phyloP scores from a whole-genome alignment of 2,113 vertebrate species.

The Nothoprocta perdicaria region DNA sequence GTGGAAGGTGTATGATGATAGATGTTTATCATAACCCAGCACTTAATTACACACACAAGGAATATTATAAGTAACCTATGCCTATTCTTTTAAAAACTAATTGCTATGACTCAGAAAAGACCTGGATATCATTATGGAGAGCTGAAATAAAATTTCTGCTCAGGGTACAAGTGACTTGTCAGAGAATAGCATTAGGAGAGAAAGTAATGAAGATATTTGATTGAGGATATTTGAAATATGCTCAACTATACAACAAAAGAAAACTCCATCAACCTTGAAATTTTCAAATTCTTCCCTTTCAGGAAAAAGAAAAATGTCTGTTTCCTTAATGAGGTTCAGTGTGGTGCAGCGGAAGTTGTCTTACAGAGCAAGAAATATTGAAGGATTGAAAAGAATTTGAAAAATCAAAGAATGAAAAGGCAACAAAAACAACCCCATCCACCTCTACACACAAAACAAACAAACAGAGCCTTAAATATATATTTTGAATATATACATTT shows the following conservation, averaged over 20 bases:
- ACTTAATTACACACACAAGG: not conserved
- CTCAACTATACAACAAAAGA: not conserved
- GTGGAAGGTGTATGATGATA: not conserved
- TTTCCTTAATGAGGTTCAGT: not conserved
- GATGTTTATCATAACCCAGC: not conserved
- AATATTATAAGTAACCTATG: not conserved
- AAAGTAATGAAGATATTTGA: not conserved
- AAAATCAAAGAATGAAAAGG: not conserved
- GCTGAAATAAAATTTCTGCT: not conserved
- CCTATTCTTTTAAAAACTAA: not conserved
- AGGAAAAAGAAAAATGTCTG: not conserved
- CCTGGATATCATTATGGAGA: not conserved
- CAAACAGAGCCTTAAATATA: constrained; percentile 19
- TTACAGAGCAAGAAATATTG: not conserved
- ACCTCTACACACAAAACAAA: not conserved
- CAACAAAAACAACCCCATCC: not conserved
- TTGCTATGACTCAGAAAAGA: not conserved
- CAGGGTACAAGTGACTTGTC: not conserved
- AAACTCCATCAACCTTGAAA: not conserved
- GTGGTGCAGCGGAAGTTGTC: not conserved
- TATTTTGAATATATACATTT: constrained; percentile 13
- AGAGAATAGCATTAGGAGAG: not conserved
- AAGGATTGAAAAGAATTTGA: not conserved
- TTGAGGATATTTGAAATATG: not conserved
- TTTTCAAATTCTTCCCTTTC: not conserved